Evolutionary conservation across 2,888 invertebrate genomes (phyloP).

Genomic region (Drosophila leonis): DNA sequence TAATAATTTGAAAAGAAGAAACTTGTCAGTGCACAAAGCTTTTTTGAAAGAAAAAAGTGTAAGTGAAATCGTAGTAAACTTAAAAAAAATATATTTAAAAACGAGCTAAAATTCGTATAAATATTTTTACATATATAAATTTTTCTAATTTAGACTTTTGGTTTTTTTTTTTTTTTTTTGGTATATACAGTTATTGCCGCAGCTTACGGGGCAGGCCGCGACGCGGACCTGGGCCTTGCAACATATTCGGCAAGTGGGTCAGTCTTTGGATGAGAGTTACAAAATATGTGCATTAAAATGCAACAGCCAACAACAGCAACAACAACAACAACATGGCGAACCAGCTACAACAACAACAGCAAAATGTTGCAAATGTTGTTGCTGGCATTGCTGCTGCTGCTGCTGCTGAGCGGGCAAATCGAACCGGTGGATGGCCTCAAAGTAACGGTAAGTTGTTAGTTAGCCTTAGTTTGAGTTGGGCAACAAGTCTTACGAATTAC

Average conservation of each 20-base stretch:
- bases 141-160: background rate
- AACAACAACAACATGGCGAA: slow-evolving; percentile 8
- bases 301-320: slow-evolving; percentile 28
- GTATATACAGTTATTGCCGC: slow-evolving; percentile 9
- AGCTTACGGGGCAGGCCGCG: slow-evolving; percentile 37
- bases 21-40: background rate
- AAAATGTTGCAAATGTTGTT: slow-evolving; percentile 38
- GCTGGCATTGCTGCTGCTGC: slow-evolving; percentile 55
- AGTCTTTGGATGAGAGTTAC: slow-evolving; percentile 48
- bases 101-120: slow-evolving; percentile 25
- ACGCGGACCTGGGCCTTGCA: slow-evolving; percentile 30
- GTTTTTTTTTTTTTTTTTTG: slow-evolving; percentile 1
- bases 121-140: background rate
- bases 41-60: slow-evolving; percentile 39
- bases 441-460: slow-evolving; percentile 75
- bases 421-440: slow-evolving; percentile 70
- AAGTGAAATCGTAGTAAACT: slow-evolving; percentile 52
- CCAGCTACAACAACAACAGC: slow-evolving; percentile 18
- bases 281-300: slow-evolving; percentile 58
- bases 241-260: slow-evolving; percentile 54
- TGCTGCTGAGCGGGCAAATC: slow-evolving; percentile 53
- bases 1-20: background rate
- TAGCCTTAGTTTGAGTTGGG: slow-evolving; percentile 4
- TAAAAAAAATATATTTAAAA: background rate
- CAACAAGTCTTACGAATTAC: slow-evolving; percentile 2